Evolutionary conservation across 1,140 invertebrate genomes (phyloP), one percentile per base, ranked within the genome.

Genomic region (Procambarus virginalis): DNA sequence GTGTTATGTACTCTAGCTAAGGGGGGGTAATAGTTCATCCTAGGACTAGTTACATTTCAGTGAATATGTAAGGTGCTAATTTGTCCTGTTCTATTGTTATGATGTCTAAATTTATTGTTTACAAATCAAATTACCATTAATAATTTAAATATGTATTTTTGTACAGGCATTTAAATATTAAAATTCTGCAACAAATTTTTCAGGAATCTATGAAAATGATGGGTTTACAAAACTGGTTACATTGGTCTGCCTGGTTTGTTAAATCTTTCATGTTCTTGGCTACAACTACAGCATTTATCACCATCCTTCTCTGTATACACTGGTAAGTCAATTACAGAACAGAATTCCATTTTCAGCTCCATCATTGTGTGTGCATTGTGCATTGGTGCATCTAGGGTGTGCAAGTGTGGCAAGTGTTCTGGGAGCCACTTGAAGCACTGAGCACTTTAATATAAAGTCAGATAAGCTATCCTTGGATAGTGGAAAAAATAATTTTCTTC

Each of bases 181-280:
- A 17, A 64, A 64, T 64, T 20, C 12, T 55, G 8, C 12, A 55
- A 64, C 4, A 64, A 34, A 90, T 90, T 88, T 70, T 93, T 51
- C 92, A 97, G 96, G 97, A 97, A 95, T 96, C 96, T 0, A 97
- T 97, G 97, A 97, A 97, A 93, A 97, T 97, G 93, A 98, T 98
- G 97, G 97, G 97, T 3, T 93, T 98, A 14, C 95, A 95, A 22
- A 96, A 96, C 91, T 97, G 96, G 96, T 92, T 98, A 46, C 97
- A 98, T 92, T 98, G 97, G 97, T 93, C 95, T 3, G 96, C 97
- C 1, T 97, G 97, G 97, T 97, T 97, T 93, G 94, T 96, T 45
- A 97, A 97, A 92, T 96, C 96, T 82, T 96, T 97, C 92, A 93
- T 96, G 2, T 96, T 97, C 92, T 94, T 97, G 2, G 34, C 87